These are phyloP conservation scores for Rotaria socialis DNA, from an alignment of 2,888 invertebrate genomes.

Conservation along the genomic window DNA sequence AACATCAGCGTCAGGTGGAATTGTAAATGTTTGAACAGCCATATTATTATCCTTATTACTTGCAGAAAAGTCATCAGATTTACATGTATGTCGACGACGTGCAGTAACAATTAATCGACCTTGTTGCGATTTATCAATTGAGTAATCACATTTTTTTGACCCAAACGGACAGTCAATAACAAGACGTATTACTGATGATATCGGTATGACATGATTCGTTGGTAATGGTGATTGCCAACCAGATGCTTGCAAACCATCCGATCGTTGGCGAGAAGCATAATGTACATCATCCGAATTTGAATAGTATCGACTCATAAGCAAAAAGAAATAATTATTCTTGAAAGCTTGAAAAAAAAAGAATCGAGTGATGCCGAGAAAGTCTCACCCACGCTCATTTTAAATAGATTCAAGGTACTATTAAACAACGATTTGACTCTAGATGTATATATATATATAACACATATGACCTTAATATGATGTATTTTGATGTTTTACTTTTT, in stretches of 20 bases:
- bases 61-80: not conserved
- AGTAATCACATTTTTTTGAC: not conserved
- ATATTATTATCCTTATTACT: not conserved
- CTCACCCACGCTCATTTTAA: not conserved
- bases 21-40: not conserved
- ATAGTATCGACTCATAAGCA: conserved; percentile 27
- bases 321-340: not conserved
- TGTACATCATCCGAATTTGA: not conserved
- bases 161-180: conserved; percentile 7
- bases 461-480: not conserved
- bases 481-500: not conserved
- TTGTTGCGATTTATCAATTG: not conserved
- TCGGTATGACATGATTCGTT: no score
- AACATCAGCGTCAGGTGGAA: not conserved
- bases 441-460: not conserved
- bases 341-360: not conserved
- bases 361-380: not conserved
- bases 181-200: not conserved
- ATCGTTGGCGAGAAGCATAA: not conserved
- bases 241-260: not conserved
- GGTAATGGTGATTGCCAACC: conserved; percentile 7
- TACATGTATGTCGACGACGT: conserved; percentile 3
- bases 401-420: not conserved
- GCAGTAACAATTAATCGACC: conserved; percentile 27
- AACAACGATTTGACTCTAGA: not conserved